These are phyloP conservation scores for Dicyrtomina minuta DNA, from an alignment of 2,888 invertebrate genomes.

Conservation along the genomic window DNA sequence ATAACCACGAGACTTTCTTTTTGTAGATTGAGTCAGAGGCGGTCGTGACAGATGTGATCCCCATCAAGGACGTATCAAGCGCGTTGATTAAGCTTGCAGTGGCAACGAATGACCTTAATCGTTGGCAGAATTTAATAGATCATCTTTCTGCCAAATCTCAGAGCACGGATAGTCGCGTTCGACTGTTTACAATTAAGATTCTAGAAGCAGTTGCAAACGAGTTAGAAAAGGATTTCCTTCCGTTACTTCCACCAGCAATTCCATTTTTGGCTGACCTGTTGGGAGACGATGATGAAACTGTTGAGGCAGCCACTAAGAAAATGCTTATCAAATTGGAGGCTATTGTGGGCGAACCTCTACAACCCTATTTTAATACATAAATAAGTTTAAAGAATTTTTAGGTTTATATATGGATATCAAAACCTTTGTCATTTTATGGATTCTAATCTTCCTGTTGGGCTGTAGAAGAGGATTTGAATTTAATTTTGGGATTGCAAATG, in stretches of 20 bases:
- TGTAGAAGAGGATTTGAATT: too few species aligned
- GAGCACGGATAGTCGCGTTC: slow-evolving; percentile 57
- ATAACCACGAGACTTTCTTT: background rate
- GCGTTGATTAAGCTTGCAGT: slow-evolving; percentile 64
- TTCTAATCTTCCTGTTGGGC: too few species aligned
- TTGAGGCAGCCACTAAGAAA: slow-evolving; percentile 76
- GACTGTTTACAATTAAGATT: slow-evolving; percentile 70
- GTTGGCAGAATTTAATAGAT: slow-evolving; percentile 88
- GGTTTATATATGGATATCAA: too few species aligned
- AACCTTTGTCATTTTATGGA: too few species aligned
- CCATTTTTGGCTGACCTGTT: slow-evolving; percentile 90
- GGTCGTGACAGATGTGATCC: slow-evolving; percentile 39
- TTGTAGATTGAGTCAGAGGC: slow-evolving; percentile 48
- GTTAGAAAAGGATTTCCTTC: slow-evolving; percentile 83
- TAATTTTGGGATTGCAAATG: too few species aligned
- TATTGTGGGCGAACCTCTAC: slow-evolving; percentile 84
- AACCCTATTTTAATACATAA: slow-evolving; percentile 60
- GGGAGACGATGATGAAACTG: slow-evolving; percentile 82
- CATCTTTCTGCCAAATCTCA: slow-evolving; percentile 85
- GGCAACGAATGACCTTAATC: slow-evolving; percentile 77
- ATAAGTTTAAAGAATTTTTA: background rate
- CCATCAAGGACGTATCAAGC: slow-evolving; percentile 39
- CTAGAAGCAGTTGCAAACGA: slow-evolving; percentile 77
- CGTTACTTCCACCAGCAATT: slow-evolving; percentile 86
- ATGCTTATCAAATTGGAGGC: slow-evolving; percentile 82